Evolutionary conservation across 1,140 invertebrate species (phyloP).

Genomic region (Dryas iulia): DNA sequence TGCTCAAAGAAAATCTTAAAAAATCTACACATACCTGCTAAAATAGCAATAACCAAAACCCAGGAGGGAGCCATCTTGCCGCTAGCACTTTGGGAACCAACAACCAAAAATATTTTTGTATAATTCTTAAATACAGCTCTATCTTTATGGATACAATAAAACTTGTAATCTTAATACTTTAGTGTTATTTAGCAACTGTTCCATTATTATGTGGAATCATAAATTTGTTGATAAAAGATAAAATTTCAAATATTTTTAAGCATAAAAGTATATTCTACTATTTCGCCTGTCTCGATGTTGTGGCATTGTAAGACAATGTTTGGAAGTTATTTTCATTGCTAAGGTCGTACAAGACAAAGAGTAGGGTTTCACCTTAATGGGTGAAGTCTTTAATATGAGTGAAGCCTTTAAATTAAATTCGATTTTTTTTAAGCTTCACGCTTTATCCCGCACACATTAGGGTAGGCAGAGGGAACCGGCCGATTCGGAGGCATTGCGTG

Average conservation of each 20-base stretch:
- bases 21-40: constrained; percentile 16
- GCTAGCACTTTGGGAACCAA: not conserved
- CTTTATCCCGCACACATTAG: too few species aligned
- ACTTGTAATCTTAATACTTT: not conserved
- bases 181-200: not conserved
- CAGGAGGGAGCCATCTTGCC: constrained; percentile 8
- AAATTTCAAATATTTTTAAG: not conserved
- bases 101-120: not conserved
- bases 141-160: not conserved
- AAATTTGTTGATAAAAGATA: not conserved
- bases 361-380: too few species aligned
- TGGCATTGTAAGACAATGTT: too few species aligned
- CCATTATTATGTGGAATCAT: not conserved
- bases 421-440: too few species aligned
- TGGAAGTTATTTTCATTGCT: too few species aligned
- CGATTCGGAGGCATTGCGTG: too few species aligned
- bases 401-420: too few species aligned
- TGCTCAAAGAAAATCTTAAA: not conserved
- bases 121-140: not conserved
- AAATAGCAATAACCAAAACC: constrained; percentile 6
- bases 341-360: too few species aligned
- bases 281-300: too few species aligned
- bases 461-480: too few species aligned
- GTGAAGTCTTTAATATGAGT: too few species aligned
- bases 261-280: too few species aligned